These are phyloP conservation scores for Emydura subglobosa DNA, from an alignment of 2,113 vertebrate species.

Conservation along the genomic window DNA sequence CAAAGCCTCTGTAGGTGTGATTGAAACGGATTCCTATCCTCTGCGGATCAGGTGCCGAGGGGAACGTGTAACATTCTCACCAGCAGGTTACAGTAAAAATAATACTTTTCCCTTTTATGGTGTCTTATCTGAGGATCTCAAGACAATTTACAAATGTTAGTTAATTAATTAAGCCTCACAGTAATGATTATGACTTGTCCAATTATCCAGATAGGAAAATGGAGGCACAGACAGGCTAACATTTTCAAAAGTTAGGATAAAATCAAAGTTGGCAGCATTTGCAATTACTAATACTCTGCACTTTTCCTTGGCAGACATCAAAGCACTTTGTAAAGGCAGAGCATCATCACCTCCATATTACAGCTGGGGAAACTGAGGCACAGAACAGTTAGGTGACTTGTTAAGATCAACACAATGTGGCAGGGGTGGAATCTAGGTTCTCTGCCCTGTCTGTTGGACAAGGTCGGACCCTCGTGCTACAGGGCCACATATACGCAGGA, in stretches of 20 bases:
- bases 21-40: background rate
- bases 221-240: background rate
- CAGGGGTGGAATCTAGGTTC: no score
- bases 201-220: background rate
- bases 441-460: background rate
- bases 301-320: background rate
- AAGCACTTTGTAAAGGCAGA: background rate
- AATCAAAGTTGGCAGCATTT: background rate
- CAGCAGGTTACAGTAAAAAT: background rate
- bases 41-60: accelerated
- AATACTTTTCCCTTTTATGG: background rate
- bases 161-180: background rate
- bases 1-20: background rate
- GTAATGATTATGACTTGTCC: background rate
- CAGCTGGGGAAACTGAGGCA: background rate
- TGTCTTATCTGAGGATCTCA: background rate
- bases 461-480: background rate
- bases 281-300: background rate
- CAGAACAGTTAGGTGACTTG: background rate
- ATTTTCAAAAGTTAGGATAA: background rate
- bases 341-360: background rate
- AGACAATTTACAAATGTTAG: background rate
- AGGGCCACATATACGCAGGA: background rate
- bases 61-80: accelerated
- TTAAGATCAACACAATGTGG: background rate